Evolutionary conservation across 2,113 vertebrate genomes (phyloP).

Genomic region (Ciconia stormi): DNA sequence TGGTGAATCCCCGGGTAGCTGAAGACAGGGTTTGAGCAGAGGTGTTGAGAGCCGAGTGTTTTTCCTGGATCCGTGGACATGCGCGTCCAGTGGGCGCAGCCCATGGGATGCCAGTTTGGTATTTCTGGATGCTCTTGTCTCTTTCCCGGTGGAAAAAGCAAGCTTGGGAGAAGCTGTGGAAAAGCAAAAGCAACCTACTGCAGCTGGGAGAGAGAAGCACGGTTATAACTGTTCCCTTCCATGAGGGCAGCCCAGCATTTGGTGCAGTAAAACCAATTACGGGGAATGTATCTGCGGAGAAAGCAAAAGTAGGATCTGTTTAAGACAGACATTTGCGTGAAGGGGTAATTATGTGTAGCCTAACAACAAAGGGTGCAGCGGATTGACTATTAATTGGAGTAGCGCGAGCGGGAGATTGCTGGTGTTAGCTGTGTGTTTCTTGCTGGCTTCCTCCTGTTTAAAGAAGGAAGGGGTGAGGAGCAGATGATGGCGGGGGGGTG

Average conservation of each 20-base stretch:
- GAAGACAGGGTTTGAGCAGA: background rate
- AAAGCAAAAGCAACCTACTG: background rate
- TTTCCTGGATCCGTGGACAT: accelerated
- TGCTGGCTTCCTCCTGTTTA: constrained; percentile 40
- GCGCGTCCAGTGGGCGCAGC: accelerated
- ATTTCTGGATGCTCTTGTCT: background rate
- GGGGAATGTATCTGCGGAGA: background rate
- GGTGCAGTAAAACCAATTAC: constrained; percentile 45
- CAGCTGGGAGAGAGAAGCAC: background rate
- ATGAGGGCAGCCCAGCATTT: constrained; percentile 4
- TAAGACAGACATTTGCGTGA: constrained; percentile 16
- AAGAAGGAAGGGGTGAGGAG: constrained; percentile 4
- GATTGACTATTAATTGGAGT: constrained; percentile 57
- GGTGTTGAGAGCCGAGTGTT: background rate
- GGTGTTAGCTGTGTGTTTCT: constrained; percentile 9
- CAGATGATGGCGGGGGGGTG: background rate
- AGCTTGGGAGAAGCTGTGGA: background rate
- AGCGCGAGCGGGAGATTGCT: background rate
- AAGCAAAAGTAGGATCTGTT: constrained; percentile 45
- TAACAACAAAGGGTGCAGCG: background rate
- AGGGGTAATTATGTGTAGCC: constrained; percentile 28
- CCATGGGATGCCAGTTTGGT: background rate
- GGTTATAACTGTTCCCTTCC: background rate
- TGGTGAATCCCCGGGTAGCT: background rate
- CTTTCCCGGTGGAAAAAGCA: background rate